Conservation (phyloP, 2,888 invertebrate genomes). For the Uloborus plumipes region DNA sequence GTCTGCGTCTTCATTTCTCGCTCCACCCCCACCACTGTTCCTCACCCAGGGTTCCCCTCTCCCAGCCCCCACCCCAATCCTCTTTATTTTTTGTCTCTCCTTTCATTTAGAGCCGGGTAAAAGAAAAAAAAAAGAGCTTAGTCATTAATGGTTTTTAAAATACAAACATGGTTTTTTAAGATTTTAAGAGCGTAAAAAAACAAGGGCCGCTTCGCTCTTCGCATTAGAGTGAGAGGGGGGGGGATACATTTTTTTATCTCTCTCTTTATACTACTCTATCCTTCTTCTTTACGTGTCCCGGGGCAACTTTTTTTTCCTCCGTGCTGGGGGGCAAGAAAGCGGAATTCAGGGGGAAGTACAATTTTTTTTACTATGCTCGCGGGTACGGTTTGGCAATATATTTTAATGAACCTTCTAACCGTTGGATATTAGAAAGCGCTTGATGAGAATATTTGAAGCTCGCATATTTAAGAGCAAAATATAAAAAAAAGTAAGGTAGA, state of each 20-base stretch:
- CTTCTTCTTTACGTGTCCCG: conserved; percentile 56
- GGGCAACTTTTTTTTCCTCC: conserved; percentile 53
- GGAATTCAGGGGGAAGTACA: conserved; percentile 35
- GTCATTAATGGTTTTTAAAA: conserved; percentile 65
- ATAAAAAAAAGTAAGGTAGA: conserved; percentile 15
- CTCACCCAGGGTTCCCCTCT: conserved; percentile 31
- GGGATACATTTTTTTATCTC: conserved; percentile 42
- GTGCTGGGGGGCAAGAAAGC: conserved; percentile 46
- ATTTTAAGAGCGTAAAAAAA: conserved; percentile 64
- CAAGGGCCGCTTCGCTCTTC: conserved; percentile 60
- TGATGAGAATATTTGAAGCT: conserved; percentile 64
- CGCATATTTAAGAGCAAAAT: conserved; percentile 59
- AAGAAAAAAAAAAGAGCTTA: conserved; percentile 62
- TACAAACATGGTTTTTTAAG: conserved; percentile 65
- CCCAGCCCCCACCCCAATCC: conserved; percentile 1
- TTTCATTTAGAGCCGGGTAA: conserved; percentile 56
- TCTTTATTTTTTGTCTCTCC: conserved; percentile 58
- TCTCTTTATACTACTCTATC: conserved; percentile 51
- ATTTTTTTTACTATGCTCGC: conserved; percentile 57
- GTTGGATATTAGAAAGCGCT: conserved; percentile 64
- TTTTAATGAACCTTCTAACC: conserved; percentile 65
- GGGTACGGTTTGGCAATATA: conserved; percentile 64
- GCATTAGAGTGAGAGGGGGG: conserved; percentile 42
- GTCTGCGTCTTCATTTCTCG: conserved; percentile 59
- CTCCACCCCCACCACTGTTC: conserved; percentile 20